These are phyloP conservation scores for Callipepla californica DNA, from an alignment of 2,113 vertebrate species.

Conservation along the genomic window DNA sequence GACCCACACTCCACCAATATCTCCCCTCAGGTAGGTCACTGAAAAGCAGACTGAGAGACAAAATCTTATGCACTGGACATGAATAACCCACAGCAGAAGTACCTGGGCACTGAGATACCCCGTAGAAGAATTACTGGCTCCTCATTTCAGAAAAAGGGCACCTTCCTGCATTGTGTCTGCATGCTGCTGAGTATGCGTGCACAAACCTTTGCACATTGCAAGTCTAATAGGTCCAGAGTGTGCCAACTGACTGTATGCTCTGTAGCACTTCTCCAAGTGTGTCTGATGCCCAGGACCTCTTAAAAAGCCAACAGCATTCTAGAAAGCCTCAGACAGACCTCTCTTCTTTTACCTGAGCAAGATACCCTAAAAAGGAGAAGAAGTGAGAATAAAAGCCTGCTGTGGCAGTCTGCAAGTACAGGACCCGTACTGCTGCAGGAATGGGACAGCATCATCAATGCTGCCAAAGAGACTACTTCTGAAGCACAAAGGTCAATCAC, in stretches of 20 bases:
- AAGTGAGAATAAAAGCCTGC: neutral
- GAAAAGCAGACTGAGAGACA: neutral
- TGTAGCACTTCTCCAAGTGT: neutral
- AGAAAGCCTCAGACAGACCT: neutral
- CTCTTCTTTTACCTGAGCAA: neutral
- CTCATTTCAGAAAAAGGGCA: neutral
- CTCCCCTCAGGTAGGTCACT: neutral
- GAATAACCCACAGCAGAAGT: neutral
- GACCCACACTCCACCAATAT: neutral
- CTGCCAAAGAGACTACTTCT: neutral
- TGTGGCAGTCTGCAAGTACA: neutral
- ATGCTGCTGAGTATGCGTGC: accelerated
- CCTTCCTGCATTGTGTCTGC: neutral
- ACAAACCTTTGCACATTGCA: neutral
- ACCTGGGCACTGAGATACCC: neutral
- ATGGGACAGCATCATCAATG: neutral
- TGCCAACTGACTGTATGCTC: neutral
- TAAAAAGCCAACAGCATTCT: neutral
- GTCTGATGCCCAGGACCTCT: neutral
- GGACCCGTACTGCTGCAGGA: neutral
- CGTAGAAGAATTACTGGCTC: neutral
- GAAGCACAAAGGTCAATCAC: neutral
- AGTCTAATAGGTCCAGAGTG: neutral
- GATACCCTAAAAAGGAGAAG: neutral
- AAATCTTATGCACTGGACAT: neutral